These are phyloP conservation scores for Xiphorhynchus elegans DNA, from an alignment of 2,113 vertebrate species.

Conservation along the genomic window DNA sequence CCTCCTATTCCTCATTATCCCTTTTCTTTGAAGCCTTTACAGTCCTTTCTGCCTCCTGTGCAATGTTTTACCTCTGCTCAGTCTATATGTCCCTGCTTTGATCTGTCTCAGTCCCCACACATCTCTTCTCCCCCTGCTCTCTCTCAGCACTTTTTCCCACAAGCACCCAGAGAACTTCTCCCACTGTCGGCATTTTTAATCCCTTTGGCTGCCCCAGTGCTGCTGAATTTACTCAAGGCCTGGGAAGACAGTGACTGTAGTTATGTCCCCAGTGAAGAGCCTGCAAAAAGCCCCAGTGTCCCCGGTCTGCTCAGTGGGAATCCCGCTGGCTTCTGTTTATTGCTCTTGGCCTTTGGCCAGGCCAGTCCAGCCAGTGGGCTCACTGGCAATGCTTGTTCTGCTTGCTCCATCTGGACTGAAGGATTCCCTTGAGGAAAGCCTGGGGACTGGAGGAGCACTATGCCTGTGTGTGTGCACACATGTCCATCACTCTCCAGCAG, in stretches of 20 bases:
- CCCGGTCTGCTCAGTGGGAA: neutral
- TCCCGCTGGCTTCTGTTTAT: neutral
- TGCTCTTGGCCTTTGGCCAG: neutral
- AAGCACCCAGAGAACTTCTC: neutral
- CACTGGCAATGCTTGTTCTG: neutral
- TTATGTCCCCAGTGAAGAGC: accelerated
- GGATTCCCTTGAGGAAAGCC: neutral
- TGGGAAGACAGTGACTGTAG: neutral
- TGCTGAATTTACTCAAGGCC: neutral
- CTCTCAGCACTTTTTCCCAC: neutral
- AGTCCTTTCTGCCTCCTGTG: neutral
- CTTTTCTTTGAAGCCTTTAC: neutral
- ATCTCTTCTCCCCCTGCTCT: neutral
- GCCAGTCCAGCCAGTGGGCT: neutral
- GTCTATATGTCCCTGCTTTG: neutral
- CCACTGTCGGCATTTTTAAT: neutral
- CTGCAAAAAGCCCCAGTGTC: slow-evolving; percentile 1
- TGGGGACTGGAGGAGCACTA: neutral
- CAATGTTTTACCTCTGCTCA: neutral
- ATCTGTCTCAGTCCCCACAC: neutral
- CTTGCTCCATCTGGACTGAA: neutral
- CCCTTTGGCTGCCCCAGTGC: neutral
- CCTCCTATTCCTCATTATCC: neutral
- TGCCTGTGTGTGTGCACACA: neutral
- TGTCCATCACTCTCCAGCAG: neutral